Percentiles rank a stretch among this genome's conserved stretches.
phyloP scores from a whole-genome alignment of 2,888 invertebrate species.

The Atherix ibis region DNA sequence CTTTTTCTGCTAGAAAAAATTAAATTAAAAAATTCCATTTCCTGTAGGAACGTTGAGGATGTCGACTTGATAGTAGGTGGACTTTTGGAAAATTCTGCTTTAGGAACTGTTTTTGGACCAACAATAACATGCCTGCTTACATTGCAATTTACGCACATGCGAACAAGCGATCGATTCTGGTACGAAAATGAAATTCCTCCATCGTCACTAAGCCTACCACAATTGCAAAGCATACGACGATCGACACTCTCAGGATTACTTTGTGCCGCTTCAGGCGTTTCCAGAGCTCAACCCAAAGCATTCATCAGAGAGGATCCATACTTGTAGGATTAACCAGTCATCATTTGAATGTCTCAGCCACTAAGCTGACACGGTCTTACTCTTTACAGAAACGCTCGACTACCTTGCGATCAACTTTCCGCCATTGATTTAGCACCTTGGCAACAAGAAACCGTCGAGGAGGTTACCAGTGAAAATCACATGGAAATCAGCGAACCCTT shows the following conservation, averaged over 20 bases:
- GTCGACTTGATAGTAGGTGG: conserved; percentile 76
- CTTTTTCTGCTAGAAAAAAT: background rate
- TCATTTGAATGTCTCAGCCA: background rate
- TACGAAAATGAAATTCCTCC: conserved; percentile 89
- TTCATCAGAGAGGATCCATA: conserved; percentile 75
- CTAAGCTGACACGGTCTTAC: background rate
- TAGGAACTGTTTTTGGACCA: conserved; percentile 72
- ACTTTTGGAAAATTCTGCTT: conserved; percentile 59
- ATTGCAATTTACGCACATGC: conserved; percentile 63
- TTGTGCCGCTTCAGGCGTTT: conserved; percentile 54
- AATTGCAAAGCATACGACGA: conserved; percentile 65
- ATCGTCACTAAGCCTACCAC: conserved; percentile 60
- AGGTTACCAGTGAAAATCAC: conserved; percentile 19
- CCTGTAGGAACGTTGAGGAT: conserved; percentile 48
- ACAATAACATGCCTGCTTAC: conserved; percentile 78
- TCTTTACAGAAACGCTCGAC: conserved; percentile 45
- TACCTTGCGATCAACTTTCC: conserved; percentile 57
- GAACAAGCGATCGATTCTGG: conserved; percentile 86
- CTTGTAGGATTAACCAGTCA: conserved; percentile 42
- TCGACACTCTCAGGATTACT: conserved; percentile 63
- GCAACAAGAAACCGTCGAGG: conserved; percentile 39
- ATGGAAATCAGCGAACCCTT: conserved; percentile 18
- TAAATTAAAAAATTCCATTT: conserved; percentile 3
- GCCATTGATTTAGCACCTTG: conserved; percentile 53
- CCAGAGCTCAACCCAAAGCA: conserved; percentile 66